A percentile compares a stretch with the other conserved stretches of the same genome.
phyloP scores from a whole-genome alignment of 92 coral and sea anemone species.

The Virgularia gustaviana region DNA sequence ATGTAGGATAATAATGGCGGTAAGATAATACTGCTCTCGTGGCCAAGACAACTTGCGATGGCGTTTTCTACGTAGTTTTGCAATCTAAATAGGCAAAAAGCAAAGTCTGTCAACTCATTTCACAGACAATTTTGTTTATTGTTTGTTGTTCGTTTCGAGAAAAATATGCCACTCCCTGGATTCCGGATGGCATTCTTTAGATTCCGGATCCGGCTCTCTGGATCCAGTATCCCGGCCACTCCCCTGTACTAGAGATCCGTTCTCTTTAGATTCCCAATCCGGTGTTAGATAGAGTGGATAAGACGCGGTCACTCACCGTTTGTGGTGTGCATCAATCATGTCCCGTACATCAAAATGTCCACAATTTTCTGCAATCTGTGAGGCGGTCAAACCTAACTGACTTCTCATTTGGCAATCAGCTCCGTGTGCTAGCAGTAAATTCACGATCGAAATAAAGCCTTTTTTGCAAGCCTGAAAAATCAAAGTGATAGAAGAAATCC shows the following conservation, averaged over 20 bases:
- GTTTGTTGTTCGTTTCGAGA: no score
- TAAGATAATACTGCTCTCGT: slow-evolving; percentile 55
- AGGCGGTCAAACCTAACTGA: slow-evolving; percentile 70
- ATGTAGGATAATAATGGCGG: slow-evolving; percentile 71
- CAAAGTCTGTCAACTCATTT: not conserved
- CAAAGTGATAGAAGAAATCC: no score
- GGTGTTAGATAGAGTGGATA: no score
- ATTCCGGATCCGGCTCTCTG: no score
- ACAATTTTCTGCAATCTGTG: slow-evolving; percentile 63
- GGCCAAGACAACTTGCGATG: slow-evolving; percentile 67
- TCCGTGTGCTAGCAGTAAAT: slow-evolving; percentile 66
- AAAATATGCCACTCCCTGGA: no score
- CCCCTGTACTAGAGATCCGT: no score
- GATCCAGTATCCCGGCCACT: no score
- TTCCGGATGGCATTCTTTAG: no score
- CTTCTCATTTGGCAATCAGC: slow-evolving; percentile 71
- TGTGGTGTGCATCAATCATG: slow-evolving; percentile 71
- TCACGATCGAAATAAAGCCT: slow-evolving; percentile 67
- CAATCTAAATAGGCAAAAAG: slow-evolving; percentile 44
- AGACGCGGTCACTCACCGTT: slow-evolving; percentile 66
- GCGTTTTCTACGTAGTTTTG: slow-evolving; percentile 56
- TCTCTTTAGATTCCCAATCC: no score
- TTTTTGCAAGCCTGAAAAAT: slow-evolving; percentile 80
- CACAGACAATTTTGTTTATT: no score
- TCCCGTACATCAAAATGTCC: slow-evolving; percentile 58